phyloP scores from a whole-genome alignment of 2,888 invertebrate species.

The Orthosia cruda region DNA sequence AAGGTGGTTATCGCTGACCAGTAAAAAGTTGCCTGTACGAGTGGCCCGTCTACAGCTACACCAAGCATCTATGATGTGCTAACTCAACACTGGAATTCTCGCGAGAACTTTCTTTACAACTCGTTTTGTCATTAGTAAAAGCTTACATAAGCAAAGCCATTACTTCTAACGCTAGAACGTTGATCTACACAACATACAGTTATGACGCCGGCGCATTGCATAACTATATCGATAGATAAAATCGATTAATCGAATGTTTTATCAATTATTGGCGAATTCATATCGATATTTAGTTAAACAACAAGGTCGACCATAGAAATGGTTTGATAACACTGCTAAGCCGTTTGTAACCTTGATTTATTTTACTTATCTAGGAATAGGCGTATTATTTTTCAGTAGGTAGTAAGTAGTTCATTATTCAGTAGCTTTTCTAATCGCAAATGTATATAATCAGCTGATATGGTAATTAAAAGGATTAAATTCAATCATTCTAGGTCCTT shows the following conservation, averaged over 20 bases:
- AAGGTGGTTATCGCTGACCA: too few relatives aligned
- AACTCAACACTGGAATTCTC: constrained; percentile 23
- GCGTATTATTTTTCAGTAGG: not conserved
- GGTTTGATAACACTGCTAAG: constrained; percentile 4
- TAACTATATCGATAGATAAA: constrained; percentile 22
- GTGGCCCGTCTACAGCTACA: not conserved
- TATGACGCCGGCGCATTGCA: constrained; percentile 25
- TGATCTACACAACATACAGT: constrained; percentile 39
- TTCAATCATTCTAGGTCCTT: too few relatives aligned
- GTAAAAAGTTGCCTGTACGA: not conserved
- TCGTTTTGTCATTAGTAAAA: constrained; percentile 45
- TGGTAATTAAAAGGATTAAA: not conserved
- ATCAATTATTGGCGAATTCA: not conserved
- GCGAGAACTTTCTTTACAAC: constrained; percentile 54
- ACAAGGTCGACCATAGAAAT: constrained; percentile 1
- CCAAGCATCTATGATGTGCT: not conserved
- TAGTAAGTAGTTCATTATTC: not conserved
- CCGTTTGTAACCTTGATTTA: not conserved
- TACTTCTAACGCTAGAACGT: constrained; percentile 15
- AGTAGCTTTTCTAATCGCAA: not conserved
- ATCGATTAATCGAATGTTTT: not conserved
- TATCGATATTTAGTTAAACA: not conserved
- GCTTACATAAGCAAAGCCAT: constrained; percentile 48
- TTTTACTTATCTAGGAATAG: not conserved
- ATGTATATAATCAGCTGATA: not conserved